These are phyloP conservation scores for Triplophysa bombifrons DNA, from an alignment of 2,797 vertebrate genomes.

Conservation along the genomic window DNA sequence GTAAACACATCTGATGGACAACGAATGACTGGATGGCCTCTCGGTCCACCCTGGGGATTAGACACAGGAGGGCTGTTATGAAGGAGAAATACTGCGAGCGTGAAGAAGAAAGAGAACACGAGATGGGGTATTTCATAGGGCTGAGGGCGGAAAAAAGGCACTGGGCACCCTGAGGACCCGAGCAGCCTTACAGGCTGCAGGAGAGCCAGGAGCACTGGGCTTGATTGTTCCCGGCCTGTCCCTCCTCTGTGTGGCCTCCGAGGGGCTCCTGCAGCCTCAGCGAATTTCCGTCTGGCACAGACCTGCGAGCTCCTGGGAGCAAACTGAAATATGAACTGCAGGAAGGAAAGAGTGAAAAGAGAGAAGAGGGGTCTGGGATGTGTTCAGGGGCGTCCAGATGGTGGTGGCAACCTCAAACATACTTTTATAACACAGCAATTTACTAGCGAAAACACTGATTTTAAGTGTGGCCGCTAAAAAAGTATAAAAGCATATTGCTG, in stretches of 20 bases:
- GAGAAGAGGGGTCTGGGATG: slow-evolving; percentile 69
- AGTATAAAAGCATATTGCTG: slow-evolving; percentile 30
- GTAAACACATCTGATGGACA: slow-evolving; percentile 99
- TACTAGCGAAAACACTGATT: slow-evolving; percentile 26
- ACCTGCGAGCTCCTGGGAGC: slow-evolving; percentile 93
- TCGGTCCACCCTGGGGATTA: slow-evolving; percentile 80
- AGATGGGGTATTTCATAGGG: slow-evolving; percentile 65
- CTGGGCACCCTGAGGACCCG: slow-evolving; percentile 89
- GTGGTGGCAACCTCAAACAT: slow-evolving; percentile 54
- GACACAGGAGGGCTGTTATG: slow-evolving; percentile 66
- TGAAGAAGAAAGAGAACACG: slow-evolving; percentile 44
- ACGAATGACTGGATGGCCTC: slow-evolving; percentile 95
- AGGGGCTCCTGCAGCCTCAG: slow-evolving; percentile 88
- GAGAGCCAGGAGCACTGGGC: slow-evolving; percentile 82
- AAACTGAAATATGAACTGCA: slow-evolving; percentile 93
- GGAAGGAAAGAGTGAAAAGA: slow-evolving; percentile 67
- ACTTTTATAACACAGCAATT: slow-evolving; percentile 34
- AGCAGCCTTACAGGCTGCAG: slow-evolving; percentile 86
- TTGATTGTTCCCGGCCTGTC: slow-evolving; percentile 87
- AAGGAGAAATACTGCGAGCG: slow-evolving; percentile 65
- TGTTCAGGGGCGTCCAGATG: slow-evolving; percentile 65
- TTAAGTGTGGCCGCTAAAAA: slow-evolving; percentile 14
- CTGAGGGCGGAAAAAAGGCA: slow-evolving; percentile 71
- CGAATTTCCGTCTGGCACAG: slow-evolving; percentile 92
- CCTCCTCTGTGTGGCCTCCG: slow-evolving; percentile 92